phyloP scores from a whole-genome alignment of 2,888 invertebrate genomes.

The Mycogona germanica region DNA sequence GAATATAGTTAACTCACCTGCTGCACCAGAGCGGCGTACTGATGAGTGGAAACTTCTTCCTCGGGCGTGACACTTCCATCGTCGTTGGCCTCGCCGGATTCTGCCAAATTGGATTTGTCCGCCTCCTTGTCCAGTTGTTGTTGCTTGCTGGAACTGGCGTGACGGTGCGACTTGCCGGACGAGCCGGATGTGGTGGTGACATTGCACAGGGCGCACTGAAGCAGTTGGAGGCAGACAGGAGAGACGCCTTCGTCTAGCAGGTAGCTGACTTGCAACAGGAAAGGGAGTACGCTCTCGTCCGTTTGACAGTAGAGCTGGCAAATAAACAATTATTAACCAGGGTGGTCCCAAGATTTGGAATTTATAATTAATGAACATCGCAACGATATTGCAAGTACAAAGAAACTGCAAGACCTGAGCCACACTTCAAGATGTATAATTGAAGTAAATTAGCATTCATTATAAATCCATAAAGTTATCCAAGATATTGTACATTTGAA shows the following conservation, averaged over 20 bases:
- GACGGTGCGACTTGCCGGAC: neutral
- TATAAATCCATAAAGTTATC: too few species aligned
- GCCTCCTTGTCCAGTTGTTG: slow-evolving; percentile 5
- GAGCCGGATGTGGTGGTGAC: slow-evolving; percentile 6
- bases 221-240: slow-evolving; percentile 74
- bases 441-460: too few species aligned
- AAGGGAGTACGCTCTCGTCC: slow-evolving; percentile 61
- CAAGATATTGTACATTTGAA: too few species aligned
- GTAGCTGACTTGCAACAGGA: slow-evolving; percentile 66
- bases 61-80: neutral
- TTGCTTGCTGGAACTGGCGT: slow-evolving; percentile 15
- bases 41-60: neutral
- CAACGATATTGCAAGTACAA: too few species aligned
- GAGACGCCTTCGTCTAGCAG: slow-evolving; percentile 80
- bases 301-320: slow-evolving; percentile 67
- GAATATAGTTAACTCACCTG: too few species aligned
- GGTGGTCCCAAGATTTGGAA: too few species aligned
- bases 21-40: neutral
- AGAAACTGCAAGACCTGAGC: too few species aligned
- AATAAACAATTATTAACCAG: too few species aligned
- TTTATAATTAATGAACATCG: too few species aligned
- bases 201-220: slow-evolving; percentile 73
- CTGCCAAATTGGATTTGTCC: neutral
- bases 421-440: too few species aligned
- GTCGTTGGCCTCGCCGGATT: neutral